A percentile compares a stretch with the other conserved stretches of the same genome.
Evolutionary conservation across 2,888 invertebrate species (phyloP).

Genomic region (Apotomis capreana): DNA sequence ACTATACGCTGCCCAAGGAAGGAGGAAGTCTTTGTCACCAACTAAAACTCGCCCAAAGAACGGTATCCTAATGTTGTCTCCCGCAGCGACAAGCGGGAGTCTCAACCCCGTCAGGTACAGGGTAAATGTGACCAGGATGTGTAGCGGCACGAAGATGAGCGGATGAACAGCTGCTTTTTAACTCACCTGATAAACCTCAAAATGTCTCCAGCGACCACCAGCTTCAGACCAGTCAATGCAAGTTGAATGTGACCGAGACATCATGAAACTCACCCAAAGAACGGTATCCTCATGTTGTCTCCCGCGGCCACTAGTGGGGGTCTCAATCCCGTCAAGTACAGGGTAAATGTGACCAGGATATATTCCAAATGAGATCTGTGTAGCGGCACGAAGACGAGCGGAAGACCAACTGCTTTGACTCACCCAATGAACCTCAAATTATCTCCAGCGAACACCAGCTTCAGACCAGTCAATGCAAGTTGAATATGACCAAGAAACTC

Average conservation of each 20-base stretch:
- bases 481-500: no score
- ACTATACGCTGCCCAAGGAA: no score
- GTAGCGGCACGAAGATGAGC: conserved; percentile 82
- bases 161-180: conserved; percentile 86
- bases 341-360: conserved; percentile 94
- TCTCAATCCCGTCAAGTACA: conserved; percentile 92
- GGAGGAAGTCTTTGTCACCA: no score
- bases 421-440: no score
- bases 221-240: no score
- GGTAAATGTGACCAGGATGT: conserved; percentile 96
- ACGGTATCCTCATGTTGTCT: conserved; percentile 96
- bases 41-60: conserved; percentile 66
- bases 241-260: no score
- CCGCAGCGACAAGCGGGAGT: conserved; percentile 96
- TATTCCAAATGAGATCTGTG: conserved; percentile 99
- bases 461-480: no score
- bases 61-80: conserved; percentile 96
- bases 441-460: no score
- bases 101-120: conserved; percentile 92
- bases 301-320: conserved; percentile 93
- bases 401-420: conserved; percentile 86
- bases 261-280: conserved; percentile 60
- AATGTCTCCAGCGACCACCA: no score
- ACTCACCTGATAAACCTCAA: conserved; percentile 77
- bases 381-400: conserved; percentile 80